Base-by-base conservation (phyloP, 2,113 vertebrate species). In the Chiloscyllium plagiosum region DNA sequence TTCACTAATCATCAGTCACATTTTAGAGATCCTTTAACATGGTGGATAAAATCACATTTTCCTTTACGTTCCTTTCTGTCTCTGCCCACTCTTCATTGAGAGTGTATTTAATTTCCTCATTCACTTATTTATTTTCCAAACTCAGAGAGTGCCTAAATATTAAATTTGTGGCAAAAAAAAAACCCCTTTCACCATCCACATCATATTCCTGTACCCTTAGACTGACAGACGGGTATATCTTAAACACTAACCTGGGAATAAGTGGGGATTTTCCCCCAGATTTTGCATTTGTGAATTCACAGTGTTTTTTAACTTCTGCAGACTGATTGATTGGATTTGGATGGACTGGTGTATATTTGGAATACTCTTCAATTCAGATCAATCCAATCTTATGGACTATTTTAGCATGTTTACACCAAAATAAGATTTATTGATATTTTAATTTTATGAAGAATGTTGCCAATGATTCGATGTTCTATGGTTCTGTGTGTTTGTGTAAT, bases 81-180 rank as follows among this genome's bases (percentile, higher is more conserved):
- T 37, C 6, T 93, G 89, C 61, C 80, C n/a, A n/a, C 61, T 37
- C 66, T n/a, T 66, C 29, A 61, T 68, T 68, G 89, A 42, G 61
- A 66, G 7, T 66, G 26, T 33, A 29, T 22, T 66, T 93, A 37
- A 68, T 47, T 66, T 37, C 52, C 52, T 87, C 26, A 86, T 86
- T 86, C 29, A 65, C 65, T 66, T 66, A 15, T 61, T 66, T 93
- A 33, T 37, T 93, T 37, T 92, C 1, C 1, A 66, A 92, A 66
- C 65, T 37, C 89, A 93, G 33, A 68, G 89, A 93, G 89, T 93
- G 89, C 89, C 89, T 93, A 66, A 93, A 93, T 93, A 68, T 93
- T 66, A 93, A 93, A 93, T 93, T 61, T 93, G 89, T n/a, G 61
- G 33, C 56, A 93, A 93, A 93, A 92, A 65, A 92, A 93, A 66